These are phyloP conservation scores for Drosophila cognata DNA, from an alignment of 2,888 invertebrate genomes.

Conservation along the genomic window DNA sequence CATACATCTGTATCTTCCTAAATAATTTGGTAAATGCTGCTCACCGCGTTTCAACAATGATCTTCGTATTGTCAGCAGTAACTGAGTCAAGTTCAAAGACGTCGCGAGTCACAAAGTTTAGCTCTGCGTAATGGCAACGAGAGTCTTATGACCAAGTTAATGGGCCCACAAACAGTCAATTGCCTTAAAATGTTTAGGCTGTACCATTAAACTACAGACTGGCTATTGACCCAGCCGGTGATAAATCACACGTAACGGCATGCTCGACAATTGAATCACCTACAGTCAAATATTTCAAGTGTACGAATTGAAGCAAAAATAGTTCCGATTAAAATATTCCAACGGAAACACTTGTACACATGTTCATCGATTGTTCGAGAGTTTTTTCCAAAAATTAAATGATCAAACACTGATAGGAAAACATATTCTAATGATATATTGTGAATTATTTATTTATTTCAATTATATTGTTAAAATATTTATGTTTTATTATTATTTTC, in stretches of 20 bases:
- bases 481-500: background rate
- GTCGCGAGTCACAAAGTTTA: slow-evolving; percentile 71
- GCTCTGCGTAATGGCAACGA: slow-evolving; percentile 42
- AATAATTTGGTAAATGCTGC: background rate
- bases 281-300: slow-evolving; percentile 9
- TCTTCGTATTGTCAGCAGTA: slow-evolving; percentile 1
- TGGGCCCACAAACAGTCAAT: slow-evolving; percentile 49
- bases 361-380: background rate
- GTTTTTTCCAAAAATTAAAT: background rate
- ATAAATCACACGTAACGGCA: slow-evolving; percentile 14
- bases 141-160: slow-evolving; percentile 60
- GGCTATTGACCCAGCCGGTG: slow-evolving; percentile 63
- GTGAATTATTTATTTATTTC: background rate
- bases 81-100: slow-evolving; percentile 75
- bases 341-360: background rate
- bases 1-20: background rate
- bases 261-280: slow-evolving; percentile 4
- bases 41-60: slow-evolving; percentile 7
- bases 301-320: background rate
- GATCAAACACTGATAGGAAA: background rate
- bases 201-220: slow-evolving; percentile 62
- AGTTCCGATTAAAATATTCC: background rate
- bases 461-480: background rate
- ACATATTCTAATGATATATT: background rate
- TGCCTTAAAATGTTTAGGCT: slow-evolving; percentile 67